Base-by-base conservation (phyloP, 2,888 invertebrate species). In the Ashinkailepas kermadecensis region DNA sequence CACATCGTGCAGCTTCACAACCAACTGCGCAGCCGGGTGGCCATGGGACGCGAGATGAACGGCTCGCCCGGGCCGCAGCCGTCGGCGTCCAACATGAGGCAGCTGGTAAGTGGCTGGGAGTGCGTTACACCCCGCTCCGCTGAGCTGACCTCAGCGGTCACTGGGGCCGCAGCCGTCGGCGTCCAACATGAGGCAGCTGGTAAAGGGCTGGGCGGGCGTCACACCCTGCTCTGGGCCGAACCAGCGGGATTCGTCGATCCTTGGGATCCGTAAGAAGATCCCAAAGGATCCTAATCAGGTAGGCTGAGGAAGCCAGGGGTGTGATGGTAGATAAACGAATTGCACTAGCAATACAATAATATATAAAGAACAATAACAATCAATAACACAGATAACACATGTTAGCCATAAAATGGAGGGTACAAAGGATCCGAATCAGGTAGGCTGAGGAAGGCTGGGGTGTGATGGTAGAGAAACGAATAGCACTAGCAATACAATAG, bases 141-240 rank as follows among this genome's bases (percentile, higher is more conserved):
- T 12, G 62, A 64, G 1, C 62, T 7, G 62, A 65, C 23, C 65
- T 65, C 9, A 10, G 7, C 13, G 2, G 39, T 78, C 70, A 25
- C 82, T 83, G 8, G 84, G 84, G 0, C 83, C 84, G 57, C 85
- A 85, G 79, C 85, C 85, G 18, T 74, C 80, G 10, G 85, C 85
- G 18, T 81, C 85, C 56, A 84, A 85, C 82, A 85, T 85, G 85
- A 82, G 81, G 39, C 78, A 83, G 58, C 58, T 85, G 85, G 85
- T 85, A 70, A 81, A 83, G 81, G 8, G 0, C 0, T 9, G 13
- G 0, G 18, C 57, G 0, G n/a, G 57, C 21, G 4, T 4, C 4
- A 23, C 65, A 9, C 9, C 65, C 23, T 8, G 9, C 10, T 4
- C 65, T 1, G n/a, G n/a, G 23, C 65, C 21, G 62, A 64, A 8